These are phyloP conservation scores for Macrobrachium nipponense DNA, from an alignment of 1,140 invertebrate species.

Conservation along the genomic window DNA sequence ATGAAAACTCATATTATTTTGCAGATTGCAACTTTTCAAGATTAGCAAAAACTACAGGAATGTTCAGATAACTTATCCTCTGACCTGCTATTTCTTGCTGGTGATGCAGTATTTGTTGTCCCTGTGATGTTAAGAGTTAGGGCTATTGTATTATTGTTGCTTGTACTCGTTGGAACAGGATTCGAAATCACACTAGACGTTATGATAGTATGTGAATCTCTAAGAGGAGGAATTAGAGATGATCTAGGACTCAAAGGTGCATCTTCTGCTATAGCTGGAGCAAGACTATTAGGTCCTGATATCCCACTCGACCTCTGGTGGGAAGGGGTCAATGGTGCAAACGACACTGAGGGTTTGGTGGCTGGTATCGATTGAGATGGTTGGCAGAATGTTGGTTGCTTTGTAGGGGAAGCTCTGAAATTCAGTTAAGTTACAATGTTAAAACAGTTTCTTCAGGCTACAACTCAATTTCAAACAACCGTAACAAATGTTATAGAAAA, in stretches of 20 bases:
- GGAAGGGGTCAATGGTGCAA: conserved; percentile 46
- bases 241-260: neutral
- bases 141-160: conserved; percentile 45
- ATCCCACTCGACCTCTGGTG: conserved; percentile 17
- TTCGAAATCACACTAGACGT: neutral
- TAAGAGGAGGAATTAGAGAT: neutral
- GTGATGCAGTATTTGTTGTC: conserved; percentile 44
- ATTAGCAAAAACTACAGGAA: too few species aligned
- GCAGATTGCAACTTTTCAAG: too few species aligned
- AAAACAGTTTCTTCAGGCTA: too few species aligned
- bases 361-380: conserved; percentile 2
- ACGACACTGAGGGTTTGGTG: conserved; percentile 37
- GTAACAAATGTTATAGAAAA: too few species aligned
- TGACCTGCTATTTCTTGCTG: conserved; percentile 20
- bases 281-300: neutral
- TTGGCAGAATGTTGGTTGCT: conserved; percentile 12
- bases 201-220: conserved; percentile 29
- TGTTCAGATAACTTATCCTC: too few species aligned
- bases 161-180: conserved; percentile 15
- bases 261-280: neutral
- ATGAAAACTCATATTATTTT: too few species aligned
- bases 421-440: neutral
- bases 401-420: conserved; percentile 38
- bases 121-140: conserved; percentile 49
- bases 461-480: too few species aligned